Evolutionary conservation across 1,140 invertebrate genomes (phyloP).

Genomic region (Brachionus plicatilis): DNA sequence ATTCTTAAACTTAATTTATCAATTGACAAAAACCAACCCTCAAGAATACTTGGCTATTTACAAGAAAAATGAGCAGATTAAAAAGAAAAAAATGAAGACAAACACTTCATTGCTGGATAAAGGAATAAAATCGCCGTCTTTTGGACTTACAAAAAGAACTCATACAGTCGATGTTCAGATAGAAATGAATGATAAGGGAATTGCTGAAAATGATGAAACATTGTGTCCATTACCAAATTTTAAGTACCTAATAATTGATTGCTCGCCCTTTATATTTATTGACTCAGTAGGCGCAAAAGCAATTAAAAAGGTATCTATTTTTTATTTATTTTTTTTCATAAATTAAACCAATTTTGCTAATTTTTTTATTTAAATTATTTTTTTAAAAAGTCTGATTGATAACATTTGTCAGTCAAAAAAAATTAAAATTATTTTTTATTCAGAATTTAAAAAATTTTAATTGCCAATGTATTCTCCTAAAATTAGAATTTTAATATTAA

Average conservation of each 20-base stretch:
- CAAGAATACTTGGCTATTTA: background rate
- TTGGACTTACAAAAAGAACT: background rate
- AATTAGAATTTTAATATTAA: too few species aligned
- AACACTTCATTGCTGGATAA: background rate
- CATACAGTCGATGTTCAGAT: background rate
- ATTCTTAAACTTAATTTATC: background rate
- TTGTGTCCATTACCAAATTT: background rate
- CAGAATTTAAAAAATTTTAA: too few species aligned
- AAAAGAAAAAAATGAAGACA: background rate
- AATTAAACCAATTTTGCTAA: too few species aligned
- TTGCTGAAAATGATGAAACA: background rate
- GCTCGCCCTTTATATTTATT: background rate
- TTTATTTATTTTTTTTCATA: background rate
- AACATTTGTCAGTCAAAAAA: too few species aligned
- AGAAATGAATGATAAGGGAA: background rate
- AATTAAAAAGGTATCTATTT: background rate
- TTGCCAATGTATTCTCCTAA: too few species aligned
- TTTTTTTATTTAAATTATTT: too few species aligned
- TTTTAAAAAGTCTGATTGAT: too few species aligned
- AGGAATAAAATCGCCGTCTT: background rate
- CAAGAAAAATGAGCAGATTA: background rate
- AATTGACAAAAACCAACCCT: background rate
- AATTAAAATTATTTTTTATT: too few species aligned
- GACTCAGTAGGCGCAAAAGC: constrained; percentile 20
- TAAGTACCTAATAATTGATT: constrained; percentile 3